Percentiles rank a stretch among this genome's conserved stretches.
These are phyloP conservation scores for Aythya baeri DNA, from an alignment of 2,113 vertebrate genomes.

Conservation along the genomic window DNA sequence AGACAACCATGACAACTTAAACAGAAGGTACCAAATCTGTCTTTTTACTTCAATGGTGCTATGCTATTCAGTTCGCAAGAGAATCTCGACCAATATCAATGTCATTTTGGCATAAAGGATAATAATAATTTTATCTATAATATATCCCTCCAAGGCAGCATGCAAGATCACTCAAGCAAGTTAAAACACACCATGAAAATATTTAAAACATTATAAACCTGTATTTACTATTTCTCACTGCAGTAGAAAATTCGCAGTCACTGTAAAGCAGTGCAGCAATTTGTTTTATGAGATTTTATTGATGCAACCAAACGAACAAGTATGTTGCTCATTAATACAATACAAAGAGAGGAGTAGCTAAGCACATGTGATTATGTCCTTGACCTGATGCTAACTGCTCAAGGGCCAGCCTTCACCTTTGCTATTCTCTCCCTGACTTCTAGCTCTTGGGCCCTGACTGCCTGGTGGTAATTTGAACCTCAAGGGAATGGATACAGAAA, in stretches of 20 bases:
- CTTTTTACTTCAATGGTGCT: background rate
- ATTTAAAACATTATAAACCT: background rate
- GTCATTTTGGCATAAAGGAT: conserved; percentile 26
- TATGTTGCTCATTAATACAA: background rate
- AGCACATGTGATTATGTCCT: background rate
- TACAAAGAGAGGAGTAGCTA: background rate
- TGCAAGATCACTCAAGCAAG: background rate
- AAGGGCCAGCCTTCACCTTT: background rate
- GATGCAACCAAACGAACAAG: background rate
- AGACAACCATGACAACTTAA: conserved; percentile 61
- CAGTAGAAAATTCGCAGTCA: background rate
- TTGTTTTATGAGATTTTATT: background rate
- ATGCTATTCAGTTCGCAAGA: background rate
- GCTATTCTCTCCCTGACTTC: background rate
- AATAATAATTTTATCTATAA: conserved; percentile 44
- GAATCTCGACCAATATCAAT: background rate
- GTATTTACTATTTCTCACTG: background rate
- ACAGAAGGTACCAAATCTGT: conserved; percentile 46
- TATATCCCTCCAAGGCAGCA: background rate
- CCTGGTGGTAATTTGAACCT: background rate
- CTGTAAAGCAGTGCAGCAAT: background rate
- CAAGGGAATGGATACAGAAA: background rate
- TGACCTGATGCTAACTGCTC: background rate
- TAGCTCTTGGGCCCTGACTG: background rate
- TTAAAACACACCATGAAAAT: background rate